Percentiles rank a stretch among this genome's conserved stretches.
phyloP scores from a whole-genome alignment of 2,888 invertebrate genomes.

The Pachydiplax longipennis region DNA sequence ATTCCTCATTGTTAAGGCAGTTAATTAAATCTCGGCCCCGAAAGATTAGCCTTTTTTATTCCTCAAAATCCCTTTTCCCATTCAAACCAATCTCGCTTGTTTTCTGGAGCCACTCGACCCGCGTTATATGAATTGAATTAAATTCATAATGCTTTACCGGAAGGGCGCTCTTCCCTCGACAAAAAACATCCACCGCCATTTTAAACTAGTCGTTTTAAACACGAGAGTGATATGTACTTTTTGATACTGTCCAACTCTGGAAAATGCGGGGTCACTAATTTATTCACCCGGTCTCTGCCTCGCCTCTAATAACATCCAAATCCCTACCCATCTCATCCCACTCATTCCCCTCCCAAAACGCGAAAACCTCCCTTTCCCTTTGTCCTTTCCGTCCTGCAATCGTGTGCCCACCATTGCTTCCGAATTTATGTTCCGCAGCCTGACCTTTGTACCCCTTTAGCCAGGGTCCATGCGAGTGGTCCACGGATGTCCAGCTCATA shows the following conservation, averaged over 20 bases:
- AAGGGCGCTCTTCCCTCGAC: background rate
- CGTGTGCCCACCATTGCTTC: conserved; percentile 39
- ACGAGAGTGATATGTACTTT: conserved; percentile 24
- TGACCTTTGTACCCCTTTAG: conserved; percentile 35
- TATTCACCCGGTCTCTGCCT: conserved; percentile 29
- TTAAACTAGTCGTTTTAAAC: conserved; percentile 15
- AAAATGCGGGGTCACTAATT: conserved; percentile 42
- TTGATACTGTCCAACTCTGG: conserved; percentile 39
- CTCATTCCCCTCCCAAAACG: background rate
- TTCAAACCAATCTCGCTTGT: too few species aligned
- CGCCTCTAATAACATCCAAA: conserved; percentile 9
- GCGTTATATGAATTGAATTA: background rate
- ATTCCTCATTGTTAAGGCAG: too few species aligned
- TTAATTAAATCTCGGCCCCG: too few species aligned
- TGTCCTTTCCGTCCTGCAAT: conserved; percentile 7
- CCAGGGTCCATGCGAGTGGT: conserved; percentile 28
- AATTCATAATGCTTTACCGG: background rate
- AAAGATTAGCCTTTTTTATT: too few species aligned
- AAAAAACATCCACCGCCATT: background rate
- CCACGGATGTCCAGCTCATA: conserved; percentile 44
- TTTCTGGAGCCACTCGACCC: background rate
- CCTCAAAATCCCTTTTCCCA: too few species aligned
- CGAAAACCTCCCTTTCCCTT: background rate
- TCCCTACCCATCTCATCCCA: background rate
- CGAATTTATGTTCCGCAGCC: conserved; percentile 33